Base-by-base conservation (phyloP, 2,797 vertebrate species). In the Euthynnus affinis region DNA sequence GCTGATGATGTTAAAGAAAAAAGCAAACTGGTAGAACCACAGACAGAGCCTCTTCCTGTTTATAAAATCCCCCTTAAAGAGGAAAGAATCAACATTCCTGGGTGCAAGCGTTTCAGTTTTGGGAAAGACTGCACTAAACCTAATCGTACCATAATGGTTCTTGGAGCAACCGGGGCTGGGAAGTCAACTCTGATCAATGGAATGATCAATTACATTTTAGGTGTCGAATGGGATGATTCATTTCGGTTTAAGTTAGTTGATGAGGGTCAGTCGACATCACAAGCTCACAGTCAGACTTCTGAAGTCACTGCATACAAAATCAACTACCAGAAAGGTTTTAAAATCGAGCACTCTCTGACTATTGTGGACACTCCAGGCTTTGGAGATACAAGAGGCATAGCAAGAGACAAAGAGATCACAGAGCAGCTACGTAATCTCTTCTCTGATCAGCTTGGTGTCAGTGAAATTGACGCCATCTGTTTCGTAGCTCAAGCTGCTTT, bases 281-380 rank as follows among this genome's bases (percentile, higher is more conserved):
- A 34, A 34, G 34, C 34, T 34, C 6, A 34, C 6, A 34, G 34
- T 8, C 34, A 34, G 34, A 34, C 34, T 34, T 9, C 34, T 34
- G 34, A 34, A 34, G 34, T 9, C 34, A 34, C 34, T 7, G 34
- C 9, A 9, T 34, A 34, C 34, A 34, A 34, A 34, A 34, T 34
- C 34, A 34, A 34, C 34, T 8, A 34, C 34, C 34, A 34, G 34
- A 1, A 9, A 34, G 34, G 34, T 8, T 34, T 34, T 34, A 34
- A 34, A 8, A 34, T 34, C 34, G 6, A 34, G 5, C 34, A 34
- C 34, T 34, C 34, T 34, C 34, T 34, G 34, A 92, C 89, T 25
- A 81, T 92, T 1, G 32, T 92, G 0, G 88, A 92, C 46, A 89
- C 86, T 22, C 80, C 75, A 49, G 60, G 70, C 0, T 78, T 82